These are phyloP conservation scores for Sebastes oblongus DNA, from an alignment of 2,797 vertebrate genomes.

Conservation along the genomic window DNA sequence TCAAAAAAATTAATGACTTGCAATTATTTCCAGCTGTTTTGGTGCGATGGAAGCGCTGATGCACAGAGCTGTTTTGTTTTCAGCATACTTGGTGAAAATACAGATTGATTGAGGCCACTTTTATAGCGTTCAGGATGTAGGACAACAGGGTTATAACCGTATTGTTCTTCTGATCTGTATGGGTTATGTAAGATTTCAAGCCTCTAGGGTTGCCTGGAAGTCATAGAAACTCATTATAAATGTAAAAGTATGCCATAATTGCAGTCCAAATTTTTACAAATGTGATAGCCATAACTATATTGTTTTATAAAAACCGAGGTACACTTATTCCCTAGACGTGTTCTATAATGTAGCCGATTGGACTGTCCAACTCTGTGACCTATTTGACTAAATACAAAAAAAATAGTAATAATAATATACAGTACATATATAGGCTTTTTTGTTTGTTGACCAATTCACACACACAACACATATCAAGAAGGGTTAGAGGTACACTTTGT, in stretches of 20 bases:
- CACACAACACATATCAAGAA: too few species aligned
- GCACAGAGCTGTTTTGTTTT: not conserved
- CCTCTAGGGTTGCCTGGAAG: not conserved
- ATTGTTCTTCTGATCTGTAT: not conserved
- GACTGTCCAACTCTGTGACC: not conserved
- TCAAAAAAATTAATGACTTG: constrained; percentile 12
- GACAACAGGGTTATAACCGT: not conserved
- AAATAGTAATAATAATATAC: too few species aligned
- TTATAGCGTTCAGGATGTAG: not conserved
- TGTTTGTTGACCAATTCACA: too few species aligned
- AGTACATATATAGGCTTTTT: too few species aligned
- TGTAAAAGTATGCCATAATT: not conserved
- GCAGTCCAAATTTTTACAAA: not conserved
- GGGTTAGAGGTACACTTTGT: too few species aligned
- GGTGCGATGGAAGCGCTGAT: not conserved
- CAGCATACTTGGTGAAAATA: not conserved
- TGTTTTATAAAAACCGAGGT: not conserved
- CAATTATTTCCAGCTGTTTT: constrained; percentile 34
- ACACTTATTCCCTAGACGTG: not conserved
- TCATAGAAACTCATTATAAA: not conserved
- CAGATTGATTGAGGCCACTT: not conserved
- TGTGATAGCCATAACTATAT: not conserved
- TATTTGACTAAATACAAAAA: too few species aligned
- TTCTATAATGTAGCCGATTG: not conserved
- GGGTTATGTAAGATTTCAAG: not conserved